Evolutionary conservation across 2,797 vertebrate species (phyloP), one percentile per base, ranked within the genome.

Genomic region (Mallotus villosus): DNA sequence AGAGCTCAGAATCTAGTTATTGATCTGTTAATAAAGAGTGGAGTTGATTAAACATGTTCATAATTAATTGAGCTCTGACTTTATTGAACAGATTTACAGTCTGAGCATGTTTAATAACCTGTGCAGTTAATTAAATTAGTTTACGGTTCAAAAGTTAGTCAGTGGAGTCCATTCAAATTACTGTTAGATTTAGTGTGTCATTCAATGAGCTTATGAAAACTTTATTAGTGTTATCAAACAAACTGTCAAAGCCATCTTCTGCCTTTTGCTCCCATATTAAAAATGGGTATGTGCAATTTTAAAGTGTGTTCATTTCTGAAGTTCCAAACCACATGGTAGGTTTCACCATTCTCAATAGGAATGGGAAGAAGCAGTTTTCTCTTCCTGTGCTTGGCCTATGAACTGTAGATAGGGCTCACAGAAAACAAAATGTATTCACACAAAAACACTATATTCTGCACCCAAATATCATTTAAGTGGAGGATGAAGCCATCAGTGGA

Each of bases 311-410:
- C 25, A 11, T 25, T 34, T 11, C 14, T 16, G 17, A 86, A 83
- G 57, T 88, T 29, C 85, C 87, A 1, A 60, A 62, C 8, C 74
- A 73, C 51, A 85, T 87, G 80, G 87, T 86, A 87, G 81, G 84
- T 37, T 85, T 87, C 17, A 86, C 86, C 5, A 51, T 64, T 2
- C 49, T 90, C 72, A 77, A 82, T 49, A 72, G 86, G 19, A 87
- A 87, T 63, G 82, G 77, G 9, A 78, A 81, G 14, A 80, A 71
- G 32, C 58, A 81, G 57, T 81, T 84, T 32, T 62, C 78, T 2
- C 59, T 86, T 68, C 80, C 81, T 8, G 9, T 14, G 9, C 1
- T 46, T 46, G 41, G 70, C 0, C 79, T 86, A 62, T 82, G 11
- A 86, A 88, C 73, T 92, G 83, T 73, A 9, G 4, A 55, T n/a